These are phyloP conservation scores for Sphaerodactylus townsendi DNA, from an alignment of 2,113 vertebrate species.

Conservation along the genomic window DNA sequence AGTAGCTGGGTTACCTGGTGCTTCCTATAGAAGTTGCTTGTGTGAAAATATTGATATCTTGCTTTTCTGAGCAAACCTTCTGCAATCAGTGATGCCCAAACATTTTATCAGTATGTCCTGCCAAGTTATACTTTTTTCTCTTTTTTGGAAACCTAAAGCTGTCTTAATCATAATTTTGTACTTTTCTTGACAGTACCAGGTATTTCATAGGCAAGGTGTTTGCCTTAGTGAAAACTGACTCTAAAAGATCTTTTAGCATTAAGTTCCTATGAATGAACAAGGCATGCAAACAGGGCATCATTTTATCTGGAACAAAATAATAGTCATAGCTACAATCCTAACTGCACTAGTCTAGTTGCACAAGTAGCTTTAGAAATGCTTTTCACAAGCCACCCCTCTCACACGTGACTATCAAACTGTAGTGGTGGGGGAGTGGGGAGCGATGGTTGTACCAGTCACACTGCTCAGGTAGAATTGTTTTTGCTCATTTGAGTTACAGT, in stretches of 20 bases:
- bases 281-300: background rate
- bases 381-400: conserved; percentile 35
- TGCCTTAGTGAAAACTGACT: background rate
- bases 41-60: conserved; percentile 53
- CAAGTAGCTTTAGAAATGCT: conserved; percentile 9
- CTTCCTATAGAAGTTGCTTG: conserved; percentile 65
- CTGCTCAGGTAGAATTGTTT: background rate
- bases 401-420: conserved; percentile 28
- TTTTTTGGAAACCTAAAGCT: conserved; percentile 57
- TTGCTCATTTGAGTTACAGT: conserved; percentile 26
- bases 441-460: conserved; percentile 16
- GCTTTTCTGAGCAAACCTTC: conserved; percentile 57
- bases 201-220: background rate
- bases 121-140: background rate
- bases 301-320: background rate
- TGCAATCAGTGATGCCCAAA: conserved; percentile 66
- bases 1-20: conserved; percentile 63
- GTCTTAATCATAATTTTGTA: conserved; percentile 60
- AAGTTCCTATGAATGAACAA: background rate
- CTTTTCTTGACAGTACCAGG: conserved; percentile 21
- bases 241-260: background rate
- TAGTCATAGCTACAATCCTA: conserved; percentile 4
- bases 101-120: conserved; percentile 57
- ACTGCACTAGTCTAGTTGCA: background rate
- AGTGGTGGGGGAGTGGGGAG: background rate